Base-by-base conservation (phyloP, 2,113 vertebrate species). In the Fulmarus glacialis region DNA sequence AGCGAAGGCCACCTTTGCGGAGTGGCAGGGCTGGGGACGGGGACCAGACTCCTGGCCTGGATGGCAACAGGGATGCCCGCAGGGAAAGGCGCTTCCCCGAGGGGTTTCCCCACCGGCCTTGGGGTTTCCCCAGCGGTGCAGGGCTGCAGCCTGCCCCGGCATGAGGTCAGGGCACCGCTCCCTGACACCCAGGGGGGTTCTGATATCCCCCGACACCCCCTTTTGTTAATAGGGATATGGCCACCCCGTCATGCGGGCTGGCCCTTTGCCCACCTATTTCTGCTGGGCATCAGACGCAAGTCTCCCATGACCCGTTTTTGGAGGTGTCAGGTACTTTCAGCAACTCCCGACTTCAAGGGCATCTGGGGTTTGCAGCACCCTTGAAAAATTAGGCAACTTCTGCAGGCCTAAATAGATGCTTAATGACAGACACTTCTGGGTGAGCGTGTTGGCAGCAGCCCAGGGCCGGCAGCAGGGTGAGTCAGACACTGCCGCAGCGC, bases 371-470 rank as follows among this genome's bases (percentile, higher is more conserved):
- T 85, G 58, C 60, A 80, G 71, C 88, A 82, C 40, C 58, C 89
- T 92, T 93, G 82, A 75, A 75, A 95, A 94, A 96, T 93, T 74
- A 88, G 88, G 62, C 82, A 85, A 92, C 79, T 93, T 87, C 73
- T 82, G 58, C 81, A 84, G 1, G 1, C 87, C 84, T 91, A 80
- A 95, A 71, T 38, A 91, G 89, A 77, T 90, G 75, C 87, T 89
- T 89, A 88, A 95, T 86, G 91, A 96, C 58, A 92, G 87, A 38
- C 80, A 83, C 82, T 95, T 66, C 67, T 78, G 81, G 55, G 84
- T 29, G 68, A 93, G 53, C 9, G 0, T 20, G n/a, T 62, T 95
- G 95, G 92, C 94, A 89, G 90, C 73, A 79, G 64, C 68, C 82
- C 95, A 93, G 64, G 68, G 23, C 45, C 2, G 3, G 87, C 40